A percentile compares a stretch with the other conserved stretches of the same genome.
phyloP scores from a whole-genome alignment of 2,888 invertebrate species.

The Polydrusus cervinus region DNA sequence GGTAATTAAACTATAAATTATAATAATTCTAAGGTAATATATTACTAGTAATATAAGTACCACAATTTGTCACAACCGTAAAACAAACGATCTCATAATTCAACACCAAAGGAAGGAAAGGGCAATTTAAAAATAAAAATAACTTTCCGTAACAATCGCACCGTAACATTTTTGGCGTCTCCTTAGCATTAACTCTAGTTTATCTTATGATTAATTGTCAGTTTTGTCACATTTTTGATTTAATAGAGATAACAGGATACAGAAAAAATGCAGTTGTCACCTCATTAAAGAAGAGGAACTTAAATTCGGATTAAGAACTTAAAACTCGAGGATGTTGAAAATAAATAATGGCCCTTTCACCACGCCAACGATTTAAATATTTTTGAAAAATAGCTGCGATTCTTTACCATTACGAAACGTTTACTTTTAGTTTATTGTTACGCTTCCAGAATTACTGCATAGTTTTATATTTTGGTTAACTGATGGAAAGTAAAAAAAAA shows the following conservation, averaged over 20 bases:
- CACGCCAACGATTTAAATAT: constrained; percentile 65
- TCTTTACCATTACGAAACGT: constrained; percentile 67
- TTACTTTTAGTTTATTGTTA: constrained; percentile 60
- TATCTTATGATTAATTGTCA: constrained; percentile 47
- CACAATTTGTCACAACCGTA: constrained; percentile 17
- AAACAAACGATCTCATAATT: constrained; percentile 26
- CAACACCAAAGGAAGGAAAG: constrained; percentile 28
- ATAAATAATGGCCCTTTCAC: constrained; percentile 64
- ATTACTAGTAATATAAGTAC: not conserved
- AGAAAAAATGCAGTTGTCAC: constrained; percentile 47
- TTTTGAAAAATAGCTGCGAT: constrained; percentile 67
- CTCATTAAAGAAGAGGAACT: constrained; percentile 42
- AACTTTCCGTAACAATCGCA: constrained; percentile 25
- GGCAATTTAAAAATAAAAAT: constrained; percentile 36
- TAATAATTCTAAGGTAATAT: constrained; percentile 14
- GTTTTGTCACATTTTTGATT: constrained; percentile 47
- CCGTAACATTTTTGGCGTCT: constrained; percentile 16
- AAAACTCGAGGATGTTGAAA: constrained; percentile 47
- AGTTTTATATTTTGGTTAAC: constrained; percentile 7
- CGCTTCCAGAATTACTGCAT: constrained; percentile 28
- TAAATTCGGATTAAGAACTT: constrained; percentile 40
- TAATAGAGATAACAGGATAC: constrained; percentile 52
- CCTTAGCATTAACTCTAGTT: constrained; percentile 30
- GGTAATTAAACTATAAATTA: constrained; percentile 20
- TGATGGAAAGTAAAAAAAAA: too few species aligned